Conservation (phyloP, 1,140 invertebrate genomes). For the Drosophila nigromelanica region DNA sequence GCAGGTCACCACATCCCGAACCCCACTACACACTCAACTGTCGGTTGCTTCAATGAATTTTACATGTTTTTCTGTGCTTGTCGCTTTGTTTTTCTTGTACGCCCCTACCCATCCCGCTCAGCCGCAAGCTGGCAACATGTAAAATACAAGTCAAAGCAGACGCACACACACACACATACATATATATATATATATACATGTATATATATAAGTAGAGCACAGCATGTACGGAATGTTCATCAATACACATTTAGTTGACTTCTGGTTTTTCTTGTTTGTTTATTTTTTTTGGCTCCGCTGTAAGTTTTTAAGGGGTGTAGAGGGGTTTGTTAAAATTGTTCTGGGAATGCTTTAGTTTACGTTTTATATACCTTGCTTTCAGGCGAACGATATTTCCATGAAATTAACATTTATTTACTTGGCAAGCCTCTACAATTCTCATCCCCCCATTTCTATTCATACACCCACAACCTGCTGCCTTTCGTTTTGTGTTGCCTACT, state of each 20-base stretch:
- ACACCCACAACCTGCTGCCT: too few relatives aligned
- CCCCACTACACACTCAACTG: conserved; percentile 26
- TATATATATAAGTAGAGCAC: conserved; percentile 15
- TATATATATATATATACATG: not conserved
- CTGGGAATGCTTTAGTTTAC: not conserved
- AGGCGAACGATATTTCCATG: conserved; percentile 74
- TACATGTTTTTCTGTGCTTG: conserved; percentile 56
- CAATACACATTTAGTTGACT: conserved; percentile 53
- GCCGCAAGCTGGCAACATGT: conserved; percentile 36
- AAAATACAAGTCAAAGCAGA: conserved; percentile 47
- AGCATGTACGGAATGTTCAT: conserved; percentile 36
- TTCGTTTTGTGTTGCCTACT: conserved; percentile 39
- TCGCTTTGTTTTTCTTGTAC: conserved; percentile 43
- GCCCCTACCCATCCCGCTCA: conserved; percentile 1
- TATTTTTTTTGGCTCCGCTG: conserved; percentile 7
- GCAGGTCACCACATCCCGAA: not conserved
- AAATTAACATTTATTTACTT: conserved; percentile 80
- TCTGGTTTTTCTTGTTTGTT: conserved; percentile 39
- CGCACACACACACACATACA: conserved; percentile 12
- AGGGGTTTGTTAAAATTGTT: too few relatives aligned
- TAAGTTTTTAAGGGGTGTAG: conserved; percentile 11
- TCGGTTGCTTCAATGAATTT: conserved; percentile 65
- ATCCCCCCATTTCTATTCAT: not conserved
- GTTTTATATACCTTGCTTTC: conserved; percentile 56
- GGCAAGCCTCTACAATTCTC: conserved; percentile 25